A percentile compares a stretch with the other conserved stretches of the same genome.
phyloP scores from a whole-genome alignment of 2,797 vertebrate genomes.

The Odontamblyopus rebecca region DNA sequence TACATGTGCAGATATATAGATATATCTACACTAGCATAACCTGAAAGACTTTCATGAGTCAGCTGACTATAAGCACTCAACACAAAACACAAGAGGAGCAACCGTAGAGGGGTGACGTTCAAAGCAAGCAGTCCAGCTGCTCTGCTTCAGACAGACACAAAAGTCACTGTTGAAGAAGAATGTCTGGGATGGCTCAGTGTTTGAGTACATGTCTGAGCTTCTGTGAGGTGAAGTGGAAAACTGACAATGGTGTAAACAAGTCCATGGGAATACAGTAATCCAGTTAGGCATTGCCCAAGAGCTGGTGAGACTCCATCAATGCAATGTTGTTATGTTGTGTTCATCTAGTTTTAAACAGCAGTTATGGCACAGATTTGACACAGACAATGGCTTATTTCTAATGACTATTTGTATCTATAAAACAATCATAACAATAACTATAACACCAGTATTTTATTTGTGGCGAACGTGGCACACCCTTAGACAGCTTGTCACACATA shows the following conservation, averaged over 20 bases:
- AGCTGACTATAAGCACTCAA: slow-evolving; percentile 52
- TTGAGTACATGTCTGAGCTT: slow-evolving; percentile 60
- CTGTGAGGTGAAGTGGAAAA: slow-evolving; percentile 19
- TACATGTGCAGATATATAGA: too few relatives aligned
- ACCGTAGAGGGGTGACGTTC: slow-evolving; percentile 37
- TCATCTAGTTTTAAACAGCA: slow-evolving; percentile 25
- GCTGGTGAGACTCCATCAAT: slow-evolving; percentile 16
- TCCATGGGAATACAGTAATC: slow-evolving; percentile 8
- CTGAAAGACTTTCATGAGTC: slow-evolving; percentile 24
- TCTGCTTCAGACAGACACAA: slow-evolving; percentile 60
- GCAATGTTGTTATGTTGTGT: background rate
- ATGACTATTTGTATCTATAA: background rate
- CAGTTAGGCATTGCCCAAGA: slow-evolving; percentile 13
- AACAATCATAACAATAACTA: background rate
- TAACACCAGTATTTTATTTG: background rate
- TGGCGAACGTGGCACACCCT: background rate
- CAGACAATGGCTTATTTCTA: background rate
- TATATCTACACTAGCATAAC: slow-evolving; percentile 3
- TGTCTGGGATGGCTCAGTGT: slow-evolving; percentile 57
- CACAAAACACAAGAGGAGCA: slow-evolving; percentile 65
- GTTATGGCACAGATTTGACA: background rate
- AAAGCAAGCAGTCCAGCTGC: slow-evolving; percentile 63
- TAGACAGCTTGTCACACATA: slow-evolving; percentile 25
- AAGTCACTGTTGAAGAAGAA: slow-evolving; percentile 63
- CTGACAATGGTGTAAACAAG: slow-evolving; percentile 2